Percentiles rank a stretch among this genome's conserved stretches.
These are phyloP conservation scores for Neolamprologus sp. DNA, from an alignment of 2,113 vertebrate genomes.

Conservation along the genomic window DNA sequence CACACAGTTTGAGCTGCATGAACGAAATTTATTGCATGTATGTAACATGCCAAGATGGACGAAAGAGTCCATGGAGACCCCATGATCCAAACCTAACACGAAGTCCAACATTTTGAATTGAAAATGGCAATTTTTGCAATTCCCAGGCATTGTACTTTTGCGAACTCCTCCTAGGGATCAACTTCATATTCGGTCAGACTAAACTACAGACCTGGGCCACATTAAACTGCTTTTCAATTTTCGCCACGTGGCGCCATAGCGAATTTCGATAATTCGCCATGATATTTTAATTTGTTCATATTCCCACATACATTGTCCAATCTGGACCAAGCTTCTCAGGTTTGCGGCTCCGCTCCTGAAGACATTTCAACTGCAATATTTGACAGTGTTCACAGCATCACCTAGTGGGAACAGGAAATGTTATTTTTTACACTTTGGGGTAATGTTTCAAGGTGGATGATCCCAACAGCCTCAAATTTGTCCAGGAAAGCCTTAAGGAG, in stretches of 20 bases:
- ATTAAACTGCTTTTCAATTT: neutral
- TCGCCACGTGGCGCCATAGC: rapidly evolving
- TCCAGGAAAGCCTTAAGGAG: neutral
- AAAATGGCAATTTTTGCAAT: neutral
- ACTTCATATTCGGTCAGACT: neutral
- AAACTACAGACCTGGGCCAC: neutral
- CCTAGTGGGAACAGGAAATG: neutral
- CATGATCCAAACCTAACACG: neutral
- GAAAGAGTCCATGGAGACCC: neutral
- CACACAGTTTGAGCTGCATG: neutral
- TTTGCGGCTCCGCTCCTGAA: rapidly evolving
- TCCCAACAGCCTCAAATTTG: neutral
- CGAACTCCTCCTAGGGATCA: neutral
- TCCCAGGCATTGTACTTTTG: neutral
- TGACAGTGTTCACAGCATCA: neutral
- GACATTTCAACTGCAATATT: neutral
- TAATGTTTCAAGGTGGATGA: neutral
- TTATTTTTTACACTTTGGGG: neutral
- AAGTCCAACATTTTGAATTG: neutral
- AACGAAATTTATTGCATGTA: neutral
- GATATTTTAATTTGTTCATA: neutral
- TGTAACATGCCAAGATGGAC: neutral
- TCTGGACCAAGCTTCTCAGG: neutral
- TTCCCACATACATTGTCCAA: neutral
- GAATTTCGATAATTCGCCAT: rapidly evolving